These are phyloP conservation scores for Penaeus indicus DNA, from an alignment of 1,140 invertebrate species.

Conservation along the genomic window DNA sequence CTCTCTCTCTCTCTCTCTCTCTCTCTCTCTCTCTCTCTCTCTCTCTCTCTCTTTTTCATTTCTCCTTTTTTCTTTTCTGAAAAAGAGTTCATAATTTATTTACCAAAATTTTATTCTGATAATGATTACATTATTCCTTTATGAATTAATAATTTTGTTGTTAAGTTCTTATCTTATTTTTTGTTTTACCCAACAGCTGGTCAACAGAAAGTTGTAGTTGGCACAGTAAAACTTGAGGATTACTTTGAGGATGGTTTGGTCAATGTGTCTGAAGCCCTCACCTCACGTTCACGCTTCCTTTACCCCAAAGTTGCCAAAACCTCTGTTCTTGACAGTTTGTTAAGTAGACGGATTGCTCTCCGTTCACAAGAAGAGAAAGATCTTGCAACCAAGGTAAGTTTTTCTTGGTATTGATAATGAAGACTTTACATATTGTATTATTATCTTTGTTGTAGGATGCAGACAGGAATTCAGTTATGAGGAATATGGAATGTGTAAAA, in stretches of 20 bases:
- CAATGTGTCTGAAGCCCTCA: conserved; percentile 56
- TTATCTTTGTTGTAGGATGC: neutral
- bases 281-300: conserved; percentile 52
- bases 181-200: conserved; percentile 41
- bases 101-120: too few species aligned
- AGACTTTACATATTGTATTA: too few species aligned
- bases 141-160: neutral
- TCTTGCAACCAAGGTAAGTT: conserved; percentile 44
- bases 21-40: too few species aligned
- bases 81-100: too few species aligned
- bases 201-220: conserved; percentile 61
- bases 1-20: too few species aligned
- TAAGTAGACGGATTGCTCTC: conserved; percentile 43
- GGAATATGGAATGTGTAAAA: too few species aligned
- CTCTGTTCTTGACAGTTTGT: conserved; percentile 47
- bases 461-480: neutral
- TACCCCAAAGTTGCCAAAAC: conserved; percentile 62
- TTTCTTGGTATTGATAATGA: neutral
- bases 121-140: too few species aligned
- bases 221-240: conserved; percentile 53
- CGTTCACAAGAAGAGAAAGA: conserved; percentile 38
- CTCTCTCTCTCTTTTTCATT: too few species aligned
- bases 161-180: neutral
- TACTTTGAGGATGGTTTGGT: conserved; percentile 57
- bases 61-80: too few species aligned